Base-by-base conservation (phyloP, 2,888 invertebrate genomes). In the Geotrupes spiniger region DNA sequence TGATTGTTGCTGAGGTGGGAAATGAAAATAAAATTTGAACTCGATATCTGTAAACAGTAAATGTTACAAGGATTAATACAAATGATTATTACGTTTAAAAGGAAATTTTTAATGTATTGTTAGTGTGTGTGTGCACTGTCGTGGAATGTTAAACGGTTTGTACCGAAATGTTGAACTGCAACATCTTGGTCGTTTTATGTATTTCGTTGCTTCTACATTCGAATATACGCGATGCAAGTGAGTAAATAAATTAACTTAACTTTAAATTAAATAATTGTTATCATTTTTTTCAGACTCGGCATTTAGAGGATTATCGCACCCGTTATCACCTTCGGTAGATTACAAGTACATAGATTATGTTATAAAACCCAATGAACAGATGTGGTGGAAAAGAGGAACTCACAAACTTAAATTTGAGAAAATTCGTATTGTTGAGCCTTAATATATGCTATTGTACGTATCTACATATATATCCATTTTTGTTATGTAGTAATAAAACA, bases 361-460 rank as follows among this genome's bases (percentile, higher is more conserved):
- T 2, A 46, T 66, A 16, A 17, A 61, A 4, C 64, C 68, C 1
- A 42, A 42, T 25, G 61, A 64, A 42, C 55, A 56, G 15, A 51
- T 54, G 17, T 69, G 69, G 69, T 69, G 69, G 69, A 67, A 59
- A 56, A 53, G 69, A 36, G 69, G 69, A 10, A 68, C 67, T 2
- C 64, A 68, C 31, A 46, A 46, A 12, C 36, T 42, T 29, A 42
- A 37, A 17, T 15, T 42, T 11, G 42, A 42, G 17, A 42, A 38
- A 42, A 28, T 50, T 28, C 38, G 46, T 5, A 37, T 46, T n/a
- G 46, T 50, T 46, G 36, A 42, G 25, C 46, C 50, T 11, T 50
- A 38, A 46, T 9, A 9, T 11, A 15, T 15, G 12, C 26, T n/a
- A n/a, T 4, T 38, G 3, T 11, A 12, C 14, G 11, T 39, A 12